A percentile compares a stretch with the other conserved stretches of the same genome.
Evolutionary conservation across 2,797 vertebrate species (phyloP).

Genomic region (Chaetodon trifasciatus): DNA sequence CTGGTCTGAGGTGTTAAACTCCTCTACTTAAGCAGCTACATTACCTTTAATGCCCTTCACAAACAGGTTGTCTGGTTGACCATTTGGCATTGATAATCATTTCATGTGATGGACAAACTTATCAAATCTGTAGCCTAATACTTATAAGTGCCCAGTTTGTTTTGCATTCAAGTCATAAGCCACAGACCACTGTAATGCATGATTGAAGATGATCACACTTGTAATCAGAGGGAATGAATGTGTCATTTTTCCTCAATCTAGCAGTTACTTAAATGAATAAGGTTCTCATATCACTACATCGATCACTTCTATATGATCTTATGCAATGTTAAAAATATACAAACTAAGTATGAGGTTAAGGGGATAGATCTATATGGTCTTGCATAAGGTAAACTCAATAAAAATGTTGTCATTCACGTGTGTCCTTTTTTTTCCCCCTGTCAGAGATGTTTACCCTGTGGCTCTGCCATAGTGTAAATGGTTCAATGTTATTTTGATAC

Average conservation of each 20-base stretch:
- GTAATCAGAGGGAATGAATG: constrained; percentile 75
- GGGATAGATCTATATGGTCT: constrained; percentile 78
- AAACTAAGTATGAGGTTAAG: constrained; percentile 74
- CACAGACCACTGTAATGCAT: constrained; percentile 83
- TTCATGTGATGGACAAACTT: constrained; percentile 70
- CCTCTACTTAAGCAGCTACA: constrained; percentile 48
- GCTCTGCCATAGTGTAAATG: not conserved
- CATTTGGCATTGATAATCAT: constrained; percentile 66
- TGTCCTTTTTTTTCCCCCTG: constrained; percentile 10
- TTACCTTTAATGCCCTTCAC: constrained; percentile 54
- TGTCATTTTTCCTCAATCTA: constrained; percentile 70
- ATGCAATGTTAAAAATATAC: constrained; percentile 83
- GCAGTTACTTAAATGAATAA: constrained; percentile 66
- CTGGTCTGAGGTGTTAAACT: constrained; percentile 43
- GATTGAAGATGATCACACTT: constrained; percentile 74
- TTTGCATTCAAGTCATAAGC: constrained; percentile 72
- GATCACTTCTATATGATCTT: constrained; percentile 82
- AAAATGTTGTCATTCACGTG: constrained; percentile 74
- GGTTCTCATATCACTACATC: constrained; percentile 80
- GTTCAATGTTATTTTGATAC: not conserved
- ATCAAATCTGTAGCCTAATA: constrained; percentile 80
- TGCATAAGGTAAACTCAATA: constrained; percentile 80
- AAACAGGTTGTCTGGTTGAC: constrained; percentile 45
- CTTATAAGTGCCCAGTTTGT: constrained; percentile 80
- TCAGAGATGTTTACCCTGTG: not conserved